Percentiles rank a stretch among this genome's conserved stretches.
These are phyloP conservation scores for Eucidaris tribuloides DNA, from an alignment of 35 echinoderm and acorn worm species.

Conservation along the genomic window DNA sequence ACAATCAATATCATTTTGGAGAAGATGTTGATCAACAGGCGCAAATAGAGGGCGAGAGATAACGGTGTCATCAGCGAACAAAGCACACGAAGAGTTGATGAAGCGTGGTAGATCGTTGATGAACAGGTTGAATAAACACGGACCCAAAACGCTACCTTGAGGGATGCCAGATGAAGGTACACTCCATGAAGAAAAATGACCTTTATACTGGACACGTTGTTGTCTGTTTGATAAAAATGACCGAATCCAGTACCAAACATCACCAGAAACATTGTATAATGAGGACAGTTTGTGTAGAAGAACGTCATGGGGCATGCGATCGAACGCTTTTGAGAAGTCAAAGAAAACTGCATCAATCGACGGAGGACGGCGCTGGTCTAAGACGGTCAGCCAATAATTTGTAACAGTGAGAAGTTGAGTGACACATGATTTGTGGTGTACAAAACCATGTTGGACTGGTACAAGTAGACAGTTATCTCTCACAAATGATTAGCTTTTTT, in stretches of 20 bases:
- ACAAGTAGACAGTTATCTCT: background rate
- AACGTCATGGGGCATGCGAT: slow-evolving; percentile 13
- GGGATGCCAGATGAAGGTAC: background rate
- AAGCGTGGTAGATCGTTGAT: background rate
- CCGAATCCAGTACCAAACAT: slow-evolving; percentile 42
- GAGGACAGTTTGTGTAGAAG: slow-evolving; percentile 35
- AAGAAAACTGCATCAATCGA: background rate
- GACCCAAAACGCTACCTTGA: background rate
- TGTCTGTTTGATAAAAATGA: background rate
- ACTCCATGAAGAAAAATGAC: slow-evolving; percentile 6
- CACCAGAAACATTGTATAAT: slow-evolving; percentile 27
- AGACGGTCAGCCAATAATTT: background rate
- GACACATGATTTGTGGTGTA: background rate
- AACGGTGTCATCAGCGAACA: background rate
- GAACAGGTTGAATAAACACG: background rate
- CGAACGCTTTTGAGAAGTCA: slow-evolving; percentile 42
- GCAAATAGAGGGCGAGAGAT: background rate
- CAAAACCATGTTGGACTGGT: background rate
- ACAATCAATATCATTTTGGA: background rate
- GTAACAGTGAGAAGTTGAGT: background rate
- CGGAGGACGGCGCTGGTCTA: background rate
- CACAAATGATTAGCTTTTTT: no score
- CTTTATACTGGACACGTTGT: slow-evolving; percentile 2
- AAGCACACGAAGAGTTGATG: background rate
- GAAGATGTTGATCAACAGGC: background rate